These are phyloP conservation scores for Andrena dorsata DNA, from an alignment of 2,888 invertebrate genomes.

Conservation along the genomic window DNA sequence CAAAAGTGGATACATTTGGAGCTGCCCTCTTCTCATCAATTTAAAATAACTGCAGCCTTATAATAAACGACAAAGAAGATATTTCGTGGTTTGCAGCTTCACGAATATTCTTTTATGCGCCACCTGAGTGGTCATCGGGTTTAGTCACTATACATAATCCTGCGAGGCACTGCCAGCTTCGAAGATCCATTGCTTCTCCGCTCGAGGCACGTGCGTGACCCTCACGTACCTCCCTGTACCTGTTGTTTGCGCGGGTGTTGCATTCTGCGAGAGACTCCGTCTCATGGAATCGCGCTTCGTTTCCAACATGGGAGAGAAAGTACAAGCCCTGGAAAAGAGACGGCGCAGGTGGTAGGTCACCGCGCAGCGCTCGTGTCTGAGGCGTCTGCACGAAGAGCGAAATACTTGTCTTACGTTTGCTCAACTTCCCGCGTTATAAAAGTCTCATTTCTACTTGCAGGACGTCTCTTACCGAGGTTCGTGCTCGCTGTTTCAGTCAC, in stretches of 20 bases:
- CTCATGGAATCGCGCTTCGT: constrained; percentile 17
- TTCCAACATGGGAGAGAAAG: constrained; percentile 6
- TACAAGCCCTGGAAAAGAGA: constrained; percentile 9
- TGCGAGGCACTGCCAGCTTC: background rate
- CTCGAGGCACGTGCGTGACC: background rate
- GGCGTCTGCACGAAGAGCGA: constrained; percentile 30
- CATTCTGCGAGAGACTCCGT: background rate
- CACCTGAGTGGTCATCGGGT: too few relatives aligned
- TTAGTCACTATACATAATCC: too few relatives aligned
- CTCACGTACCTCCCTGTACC: background rate
- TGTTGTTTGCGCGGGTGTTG: constrained; percentile 13
- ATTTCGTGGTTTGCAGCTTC: too few relatives aligned
- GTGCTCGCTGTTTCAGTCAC: constrained; percentile 1
- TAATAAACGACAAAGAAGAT: too few relatives aligned
- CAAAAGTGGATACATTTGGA: too few relatives aligned
- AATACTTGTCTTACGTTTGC: constrained; percentile 52
- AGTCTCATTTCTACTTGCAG: constrained; percentile 43
- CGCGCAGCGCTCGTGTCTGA: constrained; percentile 48
- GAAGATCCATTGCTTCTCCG: background rate
- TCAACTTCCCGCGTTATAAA: constrained; percentile 59
- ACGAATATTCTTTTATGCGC: too few relatives aligned
- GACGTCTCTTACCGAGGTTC: constrained; percentile 1
- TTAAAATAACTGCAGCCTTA: too few relatives aligned
- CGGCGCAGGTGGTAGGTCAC: constrained; percentile 48
- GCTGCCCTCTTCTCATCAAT: too few relatives aligned